Conservation (phyloP, 2,888 invertebrate species). For the Oscheius sp. region DNA sequence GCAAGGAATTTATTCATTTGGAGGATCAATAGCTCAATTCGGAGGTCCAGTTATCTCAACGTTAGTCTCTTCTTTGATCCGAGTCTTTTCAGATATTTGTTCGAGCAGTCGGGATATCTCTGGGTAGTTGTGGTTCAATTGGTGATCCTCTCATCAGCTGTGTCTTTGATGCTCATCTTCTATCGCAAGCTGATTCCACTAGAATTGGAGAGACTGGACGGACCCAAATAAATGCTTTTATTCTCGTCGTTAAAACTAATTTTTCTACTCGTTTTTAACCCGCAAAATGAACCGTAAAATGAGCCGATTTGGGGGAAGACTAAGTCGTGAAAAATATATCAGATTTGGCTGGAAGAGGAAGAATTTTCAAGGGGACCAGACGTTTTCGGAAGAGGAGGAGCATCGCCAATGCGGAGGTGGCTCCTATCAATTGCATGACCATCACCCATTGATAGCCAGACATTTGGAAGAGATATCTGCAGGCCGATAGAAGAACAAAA, state of each 20-base stretch:
- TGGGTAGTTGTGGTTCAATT: conserved; percentile 43
- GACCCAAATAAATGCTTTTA: too few species aligned
- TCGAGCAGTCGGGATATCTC: conserved; percentile 48
- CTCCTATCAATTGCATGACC: conserved; percentile 34
- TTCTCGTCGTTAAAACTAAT: not conserved
- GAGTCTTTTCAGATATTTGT: conserved; percentile 21
- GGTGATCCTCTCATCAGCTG: conserved; percentile 32
- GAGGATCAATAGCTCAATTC: conserved; percentile 50
- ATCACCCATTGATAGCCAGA: conserved; percentile 47
- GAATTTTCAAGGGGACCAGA: conserved; percentile 41
- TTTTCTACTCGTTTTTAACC: conserved; percentile 1
- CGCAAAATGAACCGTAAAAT: not conserved
- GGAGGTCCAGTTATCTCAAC: conserved; percentile 46
- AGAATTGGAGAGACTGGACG: too few species aligned
- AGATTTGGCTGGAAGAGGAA: conserved; percentile 21
- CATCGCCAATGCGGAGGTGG: conserved; percentile 37
- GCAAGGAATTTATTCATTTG: conserved; percentile 52
- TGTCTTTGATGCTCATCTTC: conserved; percentile 36
- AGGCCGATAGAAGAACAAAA: too few species aligned
- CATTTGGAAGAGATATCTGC: conserved; percentile 39
- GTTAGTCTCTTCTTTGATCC: conserved; percentile 22
- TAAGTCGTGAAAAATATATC: conserved; percentile 4
- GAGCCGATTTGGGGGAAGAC: not conserved
- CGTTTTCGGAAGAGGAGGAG: conserved; percentile 40
- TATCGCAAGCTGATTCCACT: conserved; percentile 41